phyloP scores from a whole-genome alignment of 2,113 vertebrate species.

The Trinectes maculatus region DNA sequence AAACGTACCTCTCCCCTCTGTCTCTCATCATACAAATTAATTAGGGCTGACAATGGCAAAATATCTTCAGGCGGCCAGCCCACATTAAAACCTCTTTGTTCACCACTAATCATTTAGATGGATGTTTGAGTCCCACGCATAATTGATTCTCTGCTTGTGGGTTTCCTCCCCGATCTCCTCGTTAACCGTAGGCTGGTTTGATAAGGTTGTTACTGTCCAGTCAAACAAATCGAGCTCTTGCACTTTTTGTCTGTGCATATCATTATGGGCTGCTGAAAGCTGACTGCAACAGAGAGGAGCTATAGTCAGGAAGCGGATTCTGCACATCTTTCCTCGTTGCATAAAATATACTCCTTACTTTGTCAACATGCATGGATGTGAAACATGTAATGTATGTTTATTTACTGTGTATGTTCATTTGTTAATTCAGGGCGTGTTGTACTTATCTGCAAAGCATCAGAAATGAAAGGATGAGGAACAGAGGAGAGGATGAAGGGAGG shows the following conservation, averaged over 20 bases:
- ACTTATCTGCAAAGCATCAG: not conserved
- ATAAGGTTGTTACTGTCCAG: slow-evolving; percentile 24
- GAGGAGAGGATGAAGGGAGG: not conserved
- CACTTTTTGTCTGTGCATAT: slow-evolving; percentile 14
- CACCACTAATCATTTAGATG: slow-evolving; percentile 48
- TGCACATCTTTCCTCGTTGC: not conserved
- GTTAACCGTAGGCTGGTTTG: slow-evolving; percentile 36
- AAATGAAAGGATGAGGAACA: slow-evolving; percentile 2
- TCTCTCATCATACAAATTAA: slow-evolving; percentile 61
- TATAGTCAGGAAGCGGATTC: slow-evolving; percentile 4
- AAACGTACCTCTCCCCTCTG: slow-evolving; percentile 23
- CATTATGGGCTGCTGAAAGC: slow-evolving; percentile 2
- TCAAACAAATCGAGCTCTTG: slow-evolving; percentile 5
- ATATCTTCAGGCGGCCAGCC: slow-evolving; percentile 50
- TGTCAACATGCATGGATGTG: not conserved
- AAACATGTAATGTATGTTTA: too few species aligned
- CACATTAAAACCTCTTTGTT: slow-evolving; percentile 40
- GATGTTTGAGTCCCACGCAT: slow-evolving; percentile 39
- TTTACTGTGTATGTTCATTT: too few species aligned
- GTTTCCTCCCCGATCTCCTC: slow-evolving; percentile 17
- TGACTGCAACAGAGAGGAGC: not conserved
- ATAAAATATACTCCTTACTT: slow-evolving; percentile 32
- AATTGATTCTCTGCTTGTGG: slow-evolving; percentile 20
- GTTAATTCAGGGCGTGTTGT: too few species aligned
- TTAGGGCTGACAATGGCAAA: slow-evolving; percentile 55